Conservation (phyloP, 1,140 invertebrate species). For the Plectrocnemia conspersa region DNA sequence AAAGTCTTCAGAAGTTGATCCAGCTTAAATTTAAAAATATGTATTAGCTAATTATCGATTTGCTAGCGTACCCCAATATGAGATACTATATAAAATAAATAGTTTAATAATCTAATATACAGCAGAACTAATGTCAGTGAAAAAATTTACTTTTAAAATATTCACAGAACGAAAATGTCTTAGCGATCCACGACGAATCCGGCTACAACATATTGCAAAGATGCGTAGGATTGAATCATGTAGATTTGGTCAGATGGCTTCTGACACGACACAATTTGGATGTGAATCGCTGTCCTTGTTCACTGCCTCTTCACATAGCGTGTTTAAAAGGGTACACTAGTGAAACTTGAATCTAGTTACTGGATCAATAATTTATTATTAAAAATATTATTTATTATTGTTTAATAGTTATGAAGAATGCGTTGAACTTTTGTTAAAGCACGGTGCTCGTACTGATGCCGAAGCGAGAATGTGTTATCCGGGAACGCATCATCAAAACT, state of each 20-base stretch:
- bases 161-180: constrained; percentile 61
- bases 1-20: background rate
- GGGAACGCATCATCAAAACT: constrained; percentile 64
- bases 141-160: constrained; percentile 6
- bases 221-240: constrained; percentile 66
- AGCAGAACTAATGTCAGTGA: background rate
- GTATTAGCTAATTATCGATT: background rate
- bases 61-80: background rate
- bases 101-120: constrained; percentile 7
- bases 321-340: constrained; percentile 63
- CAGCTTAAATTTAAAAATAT: background rate
- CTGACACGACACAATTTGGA: constrained; percentile 59
- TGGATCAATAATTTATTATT: background rate
- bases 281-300: constrained; percentile 66
- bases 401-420: constrained; percentile 51
- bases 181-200: constrained; percentile 62
- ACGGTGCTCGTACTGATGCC: constrained; percentile 54
- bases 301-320: constrained; percentile 67
- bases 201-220: constrained; percentile 71
- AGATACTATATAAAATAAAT: background rate
- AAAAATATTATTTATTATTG: constrained; percentile 5
- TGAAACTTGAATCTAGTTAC: constrained; percentile 9
- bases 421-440: constrained; percentile 53
- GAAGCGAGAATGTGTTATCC: constrained; percentile 63
- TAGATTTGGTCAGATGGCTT: constrained; percentile 65